Conservation (phyloP, 2,888 invertebrate genomes). For the Tinea semifulvella region DNA sequence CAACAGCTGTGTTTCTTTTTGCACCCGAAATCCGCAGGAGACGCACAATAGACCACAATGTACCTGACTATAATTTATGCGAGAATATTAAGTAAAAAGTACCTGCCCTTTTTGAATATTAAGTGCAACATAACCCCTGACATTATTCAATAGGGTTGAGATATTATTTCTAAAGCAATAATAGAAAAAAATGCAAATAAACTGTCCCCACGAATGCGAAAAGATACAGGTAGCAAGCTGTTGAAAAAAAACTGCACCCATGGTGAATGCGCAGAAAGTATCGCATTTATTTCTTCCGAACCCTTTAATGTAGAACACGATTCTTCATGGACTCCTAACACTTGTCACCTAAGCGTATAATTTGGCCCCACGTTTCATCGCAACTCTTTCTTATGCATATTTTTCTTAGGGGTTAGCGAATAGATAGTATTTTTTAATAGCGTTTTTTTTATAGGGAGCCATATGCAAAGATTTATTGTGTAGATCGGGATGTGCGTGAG, state of each 20-base stretch:
- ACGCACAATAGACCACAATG: conserved; percentile 60
- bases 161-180: conserved; percentile 63
- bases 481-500: conserved; percentile 60
- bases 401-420: conserved; percentile 44
- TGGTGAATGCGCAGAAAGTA: conserved; percentile 37
- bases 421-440: conserved; percentile 63
- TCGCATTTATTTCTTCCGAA: conserved; percentile 28
- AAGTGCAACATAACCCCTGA: conserved; percentile 68
- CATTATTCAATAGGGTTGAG: conserved; percentile 65
- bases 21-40: conserved; percentile 32
- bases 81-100: conserved; percentile 67
- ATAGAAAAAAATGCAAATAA: conserved; percentile 65
- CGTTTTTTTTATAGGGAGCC: conserved; percentile 51
- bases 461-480: conserved; percentile 65
- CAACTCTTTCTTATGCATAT: conserved; percentile 54
- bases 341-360: conserved; percentile 63
- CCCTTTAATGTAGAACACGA: conserved; percentile 22
- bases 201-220: conserved; percentile 53
- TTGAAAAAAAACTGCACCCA: conserved; percentile 43
- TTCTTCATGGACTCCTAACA: conserved; percentile 41
- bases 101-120: conserved; percentile 69
- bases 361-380: conserved; percentile 47
- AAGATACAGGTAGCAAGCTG: conserved; percentile 46
- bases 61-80: conserved; percentile 70
- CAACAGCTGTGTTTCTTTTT: conserved; percentile 23